Percentiles rank a stretch among this genome's conserved stretches.
Evolutionary conservation across 2,113 vertebrate species (phyloP).

Genomic region (Tychaedon coryphoeus): DNA sequence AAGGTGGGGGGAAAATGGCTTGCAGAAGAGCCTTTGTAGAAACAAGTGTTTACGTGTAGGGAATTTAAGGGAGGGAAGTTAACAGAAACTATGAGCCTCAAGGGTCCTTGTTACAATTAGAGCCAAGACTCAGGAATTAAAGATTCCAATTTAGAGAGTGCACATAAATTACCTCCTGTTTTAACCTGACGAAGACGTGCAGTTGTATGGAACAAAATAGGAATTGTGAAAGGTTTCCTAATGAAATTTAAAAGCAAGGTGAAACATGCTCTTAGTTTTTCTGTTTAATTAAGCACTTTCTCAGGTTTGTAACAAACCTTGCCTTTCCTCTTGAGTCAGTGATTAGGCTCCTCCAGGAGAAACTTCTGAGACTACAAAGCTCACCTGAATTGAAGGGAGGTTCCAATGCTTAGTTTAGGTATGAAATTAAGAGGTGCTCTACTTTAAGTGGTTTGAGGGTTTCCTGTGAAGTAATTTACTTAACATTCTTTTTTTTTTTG

Average conservation of each 20-base stretch:
- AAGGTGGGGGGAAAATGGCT: background rate
- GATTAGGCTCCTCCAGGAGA: background rate
- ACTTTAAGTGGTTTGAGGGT: background rate
- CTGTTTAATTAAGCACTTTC: slow-evolving; percentile 21
- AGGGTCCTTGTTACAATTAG: slow-evolving; percentile 4
- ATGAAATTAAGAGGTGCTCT: background rate
- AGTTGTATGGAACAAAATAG: background rate
- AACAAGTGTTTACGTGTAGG: slow-evolving; percentile 19
- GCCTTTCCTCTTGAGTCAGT: background rate
- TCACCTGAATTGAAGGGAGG: background rate
- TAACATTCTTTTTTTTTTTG: background rate
- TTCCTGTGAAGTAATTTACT: background rate
- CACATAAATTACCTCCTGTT: slow-evolving; percentile 22
- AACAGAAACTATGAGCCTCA: slow-evolving; percentile 17
- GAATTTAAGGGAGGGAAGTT: background rate
- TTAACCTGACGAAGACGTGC: slow-evolving; percentile 10
- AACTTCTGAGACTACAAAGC: background rate
- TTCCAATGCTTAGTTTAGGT: background rate
- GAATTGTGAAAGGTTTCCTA: slow-evolving; percentile 24
- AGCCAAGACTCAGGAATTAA: slow-evolving; percentile 21
- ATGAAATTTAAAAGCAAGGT: slow-evolving; percentile 33
- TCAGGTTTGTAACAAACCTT: background rate
- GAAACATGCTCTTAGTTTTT: slow-evolving; percentile 20
- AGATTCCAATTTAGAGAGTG: background rate
- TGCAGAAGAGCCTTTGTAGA: background rate